Base-by-base conservation (phyloP, 2,113 vertebrate genomes). In the Channa maculata region DNA sequence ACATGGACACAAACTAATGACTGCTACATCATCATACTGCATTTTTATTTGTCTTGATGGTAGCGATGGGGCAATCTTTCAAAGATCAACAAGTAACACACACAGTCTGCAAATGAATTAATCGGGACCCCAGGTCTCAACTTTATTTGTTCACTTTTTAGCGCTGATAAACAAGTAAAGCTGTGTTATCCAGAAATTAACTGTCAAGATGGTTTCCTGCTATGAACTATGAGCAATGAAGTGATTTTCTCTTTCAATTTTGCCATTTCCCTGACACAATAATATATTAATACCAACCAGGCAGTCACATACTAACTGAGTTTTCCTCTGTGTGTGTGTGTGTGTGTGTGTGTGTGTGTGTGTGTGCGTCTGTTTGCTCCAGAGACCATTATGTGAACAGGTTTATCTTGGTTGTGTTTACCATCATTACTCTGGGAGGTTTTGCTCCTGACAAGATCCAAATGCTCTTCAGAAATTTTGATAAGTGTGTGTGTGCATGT, bases 341-440 rank as follows among this genome's bases (percentile, higher is more conserved):
- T 49, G 50, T 64, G 24, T 44, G 24, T 24, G 13, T 15, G 49
- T 37, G 13, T 48, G 50, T 46, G 39, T 41, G 11, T 70, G 67
- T 41, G 57, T 44, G 43, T 37, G 52, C 51, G 36, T 45, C 49
- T 70, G 24, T 43, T 65, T 10, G 7, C 49, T 48, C 59, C 51
- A 41, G 71, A 77, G 69, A 79, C 51, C 66, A 66, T 71, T 77
- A 69, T 77, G 70, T 75, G 45, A 85, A 73, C 74, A 76, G 60
- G 63, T 53, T 80, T 88, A 85, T 83, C 73, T 67, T 38, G 6
- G 58, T 58, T 65, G 63, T 89, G 81, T 83, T 85, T 81, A 81
- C 76, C 60, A 54, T 83, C 43, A 34, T 78, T 80, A 51, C 67
- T 84, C 41, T 53, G 55, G 65, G 77, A 83, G 62, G 63, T 70